phyloP scores from a whole-genome alignment of 1,140 invertebrate species.

The Dendroctonus valens region DNA sequence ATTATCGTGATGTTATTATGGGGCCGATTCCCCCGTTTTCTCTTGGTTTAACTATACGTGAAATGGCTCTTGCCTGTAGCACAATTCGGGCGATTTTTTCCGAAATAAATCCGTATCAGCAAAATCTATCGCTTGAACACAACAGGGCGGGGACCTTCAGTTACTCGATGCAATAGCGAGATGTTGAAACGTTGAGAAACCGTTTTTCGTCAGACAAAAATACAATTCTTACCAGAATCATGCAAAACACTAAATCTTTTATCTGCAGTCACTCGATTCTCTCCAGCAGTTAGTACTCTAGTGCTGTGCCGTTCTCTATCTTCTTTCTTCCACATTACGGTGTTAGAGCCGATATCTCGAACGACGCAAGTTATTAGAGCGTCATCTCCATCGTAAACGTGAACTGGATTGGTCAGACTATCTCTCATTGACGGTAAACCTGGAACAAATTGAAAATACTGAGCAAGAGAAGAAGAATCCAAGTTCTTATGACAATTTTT shows the following conservation, averaged over 20 bases:
- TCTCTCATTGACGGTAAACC: conserved; percentile 49
- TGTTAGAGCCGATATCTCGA: conserved; percentile 62
- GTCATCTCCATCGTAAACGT: conserved; percentile 68
- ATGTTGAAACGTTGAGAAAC: too few relatives aligned
- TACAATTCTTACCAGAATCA: conserved; percentile 59
- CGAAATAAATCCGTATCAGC: neutral
- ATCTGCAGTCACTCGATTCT: conserved; percentile 68
- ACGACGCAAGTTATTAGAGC: conserved; percentile 75
- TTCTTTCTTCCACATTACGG: conserved; percentile 69
- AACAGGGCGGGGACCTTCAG: too few relatives aligned
- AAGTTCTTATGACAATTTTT: neutral
- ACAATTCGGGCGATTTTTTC: neutral
- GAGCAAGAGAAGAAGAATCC: neutral
- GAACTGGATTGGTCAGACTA: conserved; percentile 49
- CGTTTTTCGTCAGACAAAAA: too few relatives aligned
- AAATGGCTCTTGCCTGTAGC: conserved; percentile 14
- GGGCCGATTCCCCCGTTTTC: conserved; percentile 9
- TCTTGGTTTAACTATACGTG: conserved; percentile 21
- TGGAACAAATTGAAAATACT: conserved; percentile 34
- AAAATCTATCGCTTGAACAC: too few relatives aligned
- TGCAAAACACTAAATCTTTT: conserved; percentile 68
- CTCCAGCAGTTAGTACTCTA: conserved; percentile 70
- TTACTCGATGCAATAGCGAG: too few relatives aligned
- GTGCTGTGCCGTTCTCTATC: conserved; percentile 57
- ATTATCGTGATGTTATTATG: conserved; percentile 28